These are phyloP conservation scores for Gryon sp. DNA, from an alignment of 1,140 invertebrate genomes.

Conservation along the genomic window DNA sequence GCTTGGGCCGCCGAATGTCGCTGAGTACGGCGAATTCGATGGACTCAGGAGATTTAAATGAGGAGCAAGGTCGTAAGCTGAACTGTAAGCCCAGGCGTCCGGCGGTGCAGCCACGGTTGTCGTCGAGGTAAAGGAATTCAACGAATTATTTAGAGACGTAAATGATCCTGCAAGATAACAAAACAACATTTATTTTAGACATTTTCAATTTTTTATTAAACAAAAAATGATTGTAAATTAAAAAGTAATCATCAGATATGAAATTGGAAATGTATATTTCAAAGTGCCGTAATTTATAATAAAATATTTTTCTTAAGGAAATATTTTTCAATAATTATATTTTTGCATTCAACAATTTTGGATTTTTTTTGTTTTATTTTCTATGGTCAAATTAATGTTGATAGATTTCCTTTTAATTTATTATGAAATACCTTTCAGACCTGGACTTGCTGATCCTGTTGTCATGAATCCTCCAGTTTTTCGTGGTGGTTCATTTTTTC, in stretches of 20 bases:
- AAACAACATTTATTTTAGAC: not conserved
- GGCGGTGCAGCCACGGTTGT: slow-evolving; percentile 82
- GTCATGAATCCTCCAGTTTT: slow-evolving; percentile 89
- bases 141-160: slow-evolving; percentile 82
- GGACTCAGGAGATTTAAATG: slow-evolving; percentile 86
- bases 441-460: slow-evolving; percentile 81
- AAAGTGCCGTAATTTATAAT: too few species aligned
- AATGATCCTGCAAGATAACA: slow-evolving; percentile 80
- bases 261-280: too few species aligned
- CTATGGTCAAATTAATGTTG: too few species aligned
- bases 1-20: slow-evolving; percentile 77
- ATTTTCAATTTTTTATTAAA: not conserved
- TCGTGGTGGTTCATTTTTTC: slow-evolving; percentile 97
- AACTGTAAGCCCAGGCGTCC: slow-evolving; percentile 88
- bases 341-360: too few species aligned
- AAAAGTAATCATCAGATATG: too few species aligned
- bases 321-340: too few species aligned
- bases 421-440: slow-evolving; percentile 76
- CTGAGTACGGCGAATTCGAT: slow-evolving; percentile 83
- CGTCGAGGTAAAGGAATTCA: slow-evolving; percentile 84
- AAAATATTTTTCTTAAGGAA: too few species aligned
- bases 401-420: not conserved
- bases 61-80: slow-evolving; percentile 86
- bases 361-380: too few species aligned
- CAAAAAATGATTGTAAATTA: too few species aligned